A percentile compares a stretch with the other conserved stretches of the same genome.
These are phyloP conservation scores for Heterodera filipjevi DNA, from an alignment of 2,888 invertebrate genomes.

Conservation along the genomic window DNA sequence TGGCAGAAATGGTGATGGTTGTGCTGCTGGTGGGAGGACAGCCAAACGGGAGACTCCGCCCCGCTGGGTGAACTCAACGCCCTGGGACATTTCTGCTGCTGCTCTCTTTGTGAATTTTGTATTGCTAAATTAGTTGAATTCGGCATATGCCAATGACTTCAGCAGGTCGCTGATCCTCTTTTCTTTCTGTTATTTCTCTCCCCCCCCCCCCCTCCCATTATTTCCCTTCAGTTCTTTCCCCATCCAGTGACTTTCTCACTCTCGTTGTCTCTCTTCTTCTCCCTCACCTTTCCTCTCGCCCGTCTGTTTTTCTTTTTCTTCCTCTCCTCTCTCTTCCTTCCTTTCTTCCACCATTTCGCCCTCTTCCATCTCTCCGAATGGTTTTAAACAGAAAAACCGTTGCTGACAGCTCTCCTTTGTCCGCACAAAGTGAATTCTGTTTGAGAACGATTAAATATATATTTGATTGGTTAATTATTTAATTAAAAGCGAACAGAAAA, in stretches of 20 bases:
- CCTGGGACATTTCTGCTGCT: background rate
- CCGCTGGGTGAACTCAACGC: background rate
- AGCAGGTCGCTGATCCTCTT: too few species aligned
- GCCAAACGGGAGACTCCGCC: constrained; percentile 4
- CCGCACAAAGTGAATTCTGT: constrained; percentile 25
- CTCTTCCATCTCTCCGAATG: background rate
- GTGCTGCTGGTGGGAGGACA: background rate
- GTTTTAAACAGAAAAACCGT: constrained; percentile 22
- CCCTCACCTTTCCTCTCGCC: background rate
- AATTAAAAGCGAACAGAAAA: constrained; percentile 47
- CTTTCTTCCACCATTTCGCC: constrained; percentile 24
- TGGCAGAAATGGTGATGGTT: constrained; percentile 5
- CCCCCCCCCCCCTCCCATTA: too few species aligned
- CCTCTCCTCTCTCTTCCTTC: background rate
- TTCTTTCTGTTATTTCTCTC: too few species aligned
- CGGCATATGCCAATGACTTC: too few species aligned
- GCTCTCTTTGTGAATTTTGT: too few species aligned
- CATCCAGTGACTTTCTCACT: too few species aligned
- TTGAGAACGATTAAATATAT: background rate
- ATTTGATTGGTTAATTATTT: background rate
- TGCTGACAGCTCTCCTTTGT: background rate
- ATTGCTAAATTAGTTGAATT: background rate
- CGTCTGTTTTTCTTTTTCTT: background rate
- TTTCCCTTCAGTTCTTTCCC: background rate
- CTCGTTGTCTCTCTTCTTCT: too few species aligned